These are phyloP conservation scores for Acronicta psi DNA, from an alignment of 2,888 invertebrate genomes.

Conservation along the genomic window DNA sequence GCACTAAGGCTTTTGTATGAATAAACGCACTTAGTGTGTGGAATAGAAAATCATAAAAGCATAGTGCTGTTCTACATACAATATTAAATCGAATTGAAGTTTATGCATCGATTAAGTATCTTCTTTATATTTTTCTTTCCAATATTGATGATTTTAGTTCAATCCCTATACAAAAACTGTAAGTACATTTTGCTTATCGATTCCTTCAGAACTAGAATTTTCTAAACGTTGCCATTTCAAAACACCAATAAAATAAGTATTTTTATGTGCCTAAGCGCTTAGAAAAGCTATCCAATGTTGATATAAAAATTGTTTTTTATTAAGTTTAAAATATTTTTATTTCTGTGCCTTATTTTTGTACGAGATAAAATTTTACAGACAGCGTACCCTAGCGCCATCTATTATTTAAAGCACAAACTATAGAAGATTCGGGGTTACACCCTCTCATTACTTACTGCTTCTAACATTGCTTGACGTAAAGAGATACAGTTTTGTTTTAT, in stretches of 20 bases:
- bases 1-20: conserved; percentile 62
- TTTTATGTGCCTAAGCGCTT: no score
- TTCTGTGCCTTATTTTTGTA: no score
- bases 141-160: conserved; percentile 5
- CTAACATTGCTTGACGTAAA: no score
- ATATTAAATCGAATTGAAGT: conserved; percentile 45
- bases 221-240: not conserved
- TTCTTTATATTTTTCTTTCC: conserved; percentile 33
- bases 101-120: conserved; percentile 31
- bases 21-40: conserved; percentile 59
- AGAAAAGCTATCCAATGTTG: no score
- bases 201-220: not conserved
- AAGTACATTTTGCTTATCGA: no score
- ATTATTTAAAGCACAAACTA: conserved; percentile 14
- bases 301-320: not conserved
- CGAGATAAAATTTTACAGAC: no score
- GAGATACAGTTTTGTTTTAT: no score
- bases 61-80: conserved; percentile 53
- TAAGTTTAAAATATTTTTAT: not conserved
- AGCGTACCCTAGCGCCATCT: conserved; percentile 30
- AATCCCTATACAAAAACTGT: no score
- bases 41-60: conserved; percentile 57
- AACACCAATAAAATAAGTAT: no score
- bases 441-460: not conserved
- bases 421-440: not conserved